Evolutionary conservation across 2,888 invertebrate genomes (phyloP).

Genomic region (Clivina fossor): DNA sequence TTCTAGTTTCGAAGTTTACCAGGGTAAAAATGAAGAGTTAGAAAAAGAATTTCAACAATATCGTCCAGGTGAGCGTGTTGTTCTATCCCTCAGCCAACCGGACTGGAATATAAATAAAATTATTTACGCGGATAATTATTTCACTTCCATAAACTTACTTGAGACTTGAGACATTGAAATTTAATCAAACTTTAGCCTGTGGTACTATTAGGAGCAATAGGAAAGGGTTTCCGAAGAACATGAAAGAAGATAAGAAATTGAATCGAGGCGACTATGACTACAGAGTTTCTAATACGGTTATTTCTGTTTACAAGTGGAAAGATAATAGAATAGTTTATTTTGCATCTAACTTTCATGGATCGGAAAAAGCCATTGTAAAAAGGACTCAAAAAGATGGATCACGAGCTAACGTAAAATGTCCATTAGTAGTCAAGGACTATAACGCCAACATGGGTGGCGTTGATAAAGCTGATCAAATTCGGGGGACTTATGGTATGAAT

Average conservation of each 20-base stretch:
- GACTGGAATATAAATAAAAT: slow-evolving; percentile 28
- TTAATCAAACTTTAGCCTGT: slow-evolving; percentile 26
- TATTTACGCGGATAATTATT: slow-evolving; percentile 31
- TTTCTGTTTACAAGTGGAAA: slow-evolving; percentile 36
- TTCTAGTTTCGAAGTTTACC: slow-evolving; percentile 36
- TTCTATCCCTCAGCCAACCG: slow-evolving; percentile 37
- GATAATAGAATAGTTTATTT: slow-evolving; percentile 37
- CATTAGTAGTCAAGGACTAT: slow-evolving; percentile 37
- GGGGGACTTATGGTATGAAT: slow-evolving; percentile 31
- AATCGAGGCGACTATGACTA: slow-evolving; percentile 38
- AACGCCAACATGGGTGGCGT: slow-evolving; percentile 40
- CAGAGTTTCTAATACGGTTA: slow-evolving; percentile 22
- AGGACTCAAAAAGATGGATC: slow-evolving; percentile 38
- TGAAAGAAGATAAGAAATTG: slow-evolving; percentile 36
- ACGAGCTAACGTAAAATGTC: slow-evolving; percentile 34
- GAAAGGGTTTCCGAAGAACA: too few species aligned
- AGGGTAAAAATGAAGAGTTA: slow-evolving; percentile 39
- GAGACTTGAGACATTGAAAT: slow-evolving; percentile 8
- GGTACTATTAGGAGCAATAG: too few species aligned
- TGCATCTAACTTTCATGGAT: slow-evolving; percentile 40
- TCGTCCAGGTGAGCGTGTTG: slow-evolving; percentile 40
- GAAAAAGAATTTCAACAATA: slow-evolving; percentile 37
- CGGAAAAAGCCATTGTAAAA: slow-evolving; percentile 36
- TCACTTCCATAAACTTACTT: slow-evolving; percentile 24
- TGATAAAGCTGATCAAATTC: slow-evolving; percentile 35